Evolutionary conservation across 2,113 vertebrate species (phyloP).

Genomic region (human (Homo sapiens)): DNA sequence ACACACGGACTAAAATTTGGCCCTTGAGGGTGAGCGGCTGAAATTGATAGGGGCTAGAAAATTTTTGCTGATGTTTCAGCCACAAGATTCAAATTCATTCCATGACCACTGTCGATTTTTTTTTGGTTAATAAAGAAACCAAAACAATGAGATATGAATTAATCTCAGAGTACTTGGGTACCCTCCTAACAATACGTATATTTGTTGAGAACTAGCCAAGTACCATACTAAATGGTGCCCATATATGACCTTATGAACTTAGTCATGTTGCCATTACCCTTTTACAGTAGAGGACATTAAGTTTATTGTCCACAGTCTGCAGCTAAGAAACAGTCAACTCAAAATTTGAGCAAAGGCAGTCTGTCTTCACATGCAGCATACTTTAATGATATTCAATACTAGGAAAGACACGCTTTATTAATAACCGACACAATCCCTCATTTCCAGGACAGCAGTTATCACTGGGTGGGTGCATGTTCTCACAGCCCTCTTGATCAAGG

Average conservation of each 20-base stretch:
- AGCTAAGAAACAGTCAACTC: neutral
- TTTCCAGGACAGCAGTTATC: neutral
- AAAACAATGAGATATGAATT: neutral
- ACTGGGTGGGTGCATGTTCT: fast-evolving
- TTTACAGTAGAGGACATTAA: neutral
- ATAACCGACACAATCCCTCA: neutral
- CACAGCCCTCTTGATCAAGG: neutral
- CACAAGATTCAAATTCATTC: neutral
- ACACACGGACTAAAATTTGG: neutral
- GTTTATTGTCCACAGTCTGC: neutral
- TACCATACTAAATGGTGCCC: neutral
- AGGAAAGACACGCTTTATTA: neutral
- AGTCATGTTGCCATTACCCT: neutral
- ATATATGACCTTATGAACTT: neutral
- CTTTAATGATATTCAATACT: neutral
- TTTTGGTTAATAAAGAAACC: constrained; percentile 5
- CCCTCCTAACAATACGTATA: neutral
- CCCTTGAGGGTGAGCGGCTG: neutral
- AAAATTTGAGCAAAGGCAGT: neutral
- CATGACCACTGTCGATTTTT: neutral
- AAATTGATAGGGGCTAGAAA: neutral
- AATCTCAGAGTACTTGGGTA: neutral
- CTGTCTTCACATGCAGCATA: neutral
- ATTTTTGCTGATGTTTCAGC: neutral
- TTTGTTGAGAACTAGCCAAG: neutral